Base-by-base conservation (phyloP, 2,113 vertebrate species). In the Himantopus leucocephalus region DNA sequence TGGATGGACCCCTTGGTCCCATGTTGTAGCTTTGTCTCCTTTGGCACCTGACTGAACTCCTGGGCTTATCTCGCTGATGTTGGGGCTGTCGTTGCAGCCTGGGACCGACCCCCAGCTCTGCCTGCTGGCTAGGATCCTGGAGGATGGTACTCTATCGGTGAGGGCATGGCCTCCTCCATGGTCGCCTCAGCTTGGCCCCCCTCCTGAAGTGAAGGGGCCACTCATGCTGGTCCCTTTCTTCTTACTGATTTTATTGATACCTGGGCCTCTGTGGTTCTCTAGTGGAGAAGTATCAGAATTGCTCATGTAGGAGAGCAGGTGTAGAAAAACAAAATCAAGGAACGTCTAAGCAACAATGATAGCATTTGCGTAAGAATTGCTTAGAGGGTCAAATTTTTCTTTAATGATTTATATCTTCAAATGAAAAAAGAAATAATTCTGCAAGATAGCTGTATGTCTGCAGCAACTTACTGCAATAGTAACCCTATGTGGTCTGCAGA, bases 61-160 rank as follows among this genome's bases (percentile, higher is more conserved):
- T 88, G 80, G 30, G 12, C 13, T 88, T 47, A 77, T 56, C 10
- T 21, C 7, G 5, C 35, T 0, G 16, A 0, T 34, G 12, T 7
- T 70, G 8, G 34, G 52, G 8, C 10, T 88, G 34, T 37, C 6
- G 4, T 21, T 81, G 78, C 39, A 80, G 17, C 35, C 39, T 76
- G 48, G 73, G 35, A 29, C 26, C 15, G 7, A 47, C 2, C 2
- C 12, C 29, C 4, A 7, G 35, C 17, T 29, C 66, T 82, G 23
- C 30, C 37, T 70, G 24, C n/a, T 76, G 16, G 6, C 37, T 30
- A 15, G 23, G 7, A 15, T 62, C 10, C 50, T 70, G 34, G 23
- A 7, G 23, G 8, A 32, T 1, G 3, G 32, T 7, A 12, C 13
- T 20, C 8, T 10, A 5, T 8, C 3, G 4, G 4, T 14, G 52